Evolutionary conservation across 1,140 invertebrate genomes (phyloP), one percentile per base, ranked within the genome.

Genomic region (Camponotus pennsylvanicus): DNA sequence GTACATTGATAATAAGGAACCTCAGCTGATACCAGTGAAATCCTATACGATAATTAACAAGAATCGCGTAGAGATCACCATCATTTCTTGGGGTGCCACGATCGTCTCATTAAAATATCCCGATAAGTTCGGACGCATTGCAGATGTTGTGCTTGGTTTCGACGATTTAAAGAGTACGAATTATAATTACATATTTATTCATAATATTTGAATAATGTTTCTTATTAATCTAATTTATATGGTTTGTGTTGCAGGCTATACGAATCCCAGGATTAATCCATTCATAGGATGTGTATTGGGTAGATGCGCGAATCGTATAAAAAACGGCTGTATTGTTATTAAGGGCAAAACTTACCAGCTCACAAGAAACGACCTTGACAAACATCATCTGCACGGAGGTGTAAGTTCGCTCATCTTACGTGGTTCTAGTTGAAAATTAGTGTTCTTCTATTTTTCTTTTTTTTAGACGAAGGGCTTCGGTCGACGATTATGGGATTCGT

Each of bases 241-340:
- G 42, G 64, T 42, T 88, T 0, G 57, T 79, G 85, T 84, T 85
- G 9, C 94, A 96, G 96, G 96, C 18, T 98, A 98, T 91, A 94
- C 96, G 37, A 95, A 96, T 66, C 93, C 95, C 1, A 93, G 95
- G 9, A 89, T 92, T 52, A 97, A 97, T 92, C 97, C 97, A 0
- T 98, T 98, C 92, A 97, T 99, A 92, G 99, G 98, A 3, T 97
- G 97, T 0, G 97, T 98, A 3, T 95, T 99, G 69, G 99, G 99
- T 2, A 96, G 98, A 85, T 97, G 98, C 66, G 98, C 97, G 3
- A 99, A 99, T 94, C 95, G 98, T 69, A 98, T 98, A 86, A 96
- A 95, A 0, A 94, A 96, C 83, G 97, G 96, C 1, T 94, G 93
- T 85, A 97, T 98, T 90, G 93, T 71, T 3, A 95, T 99, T 11